phyloP scores from a whole-genome alignment of 2,797 vertebrate genomes.

The Pelodytes ibericus region DNA sequence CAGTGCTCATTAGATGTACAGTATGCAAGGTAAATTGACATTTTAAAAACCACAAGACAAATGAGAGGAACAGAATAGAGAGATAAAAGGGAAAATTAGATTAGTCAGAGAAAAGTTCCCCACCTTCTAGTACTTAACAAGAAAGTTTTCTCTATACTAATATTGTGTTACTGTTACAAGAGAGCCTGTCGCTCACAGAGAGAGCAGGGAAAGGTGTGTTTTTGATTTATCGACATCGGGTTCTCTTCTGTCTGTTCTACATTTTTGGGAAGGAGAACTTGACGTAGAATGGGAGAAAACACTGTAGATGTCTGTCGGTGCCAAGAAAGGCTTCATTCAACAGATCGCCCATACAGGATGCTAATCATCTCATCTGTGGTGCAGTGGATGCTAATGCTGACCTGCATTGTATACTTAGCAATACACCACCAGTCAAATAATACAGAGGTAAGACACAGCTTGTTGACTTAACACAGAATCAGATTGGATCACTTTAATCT shows the following conservation, averaged over 20 bases:
- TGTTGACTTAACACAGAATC: background rate
- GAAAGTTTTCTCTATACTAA: slow-evolving; percentile 37
- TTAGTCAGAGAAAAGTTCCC: slow-evolving; percentile 56
- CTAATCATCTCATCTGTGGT: slow-evolving; percentile 32
- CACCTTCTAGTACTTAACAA: slow-evolving; percentile 41
- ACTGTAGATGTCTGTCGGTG: background rate
- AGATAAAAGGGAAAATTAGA: slow-evolving; percentile 55
- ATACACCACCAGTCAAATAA: background rate
- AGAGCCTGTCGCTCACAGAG: background rate
- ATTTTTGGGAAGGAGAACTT: background rate
- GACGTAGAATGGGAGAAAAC: slow-evolving; percentile 16
- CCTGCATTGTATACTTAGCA: slow-evolving; percentile 24
- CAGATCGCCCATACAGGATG: slow-evolving; percentile 16
- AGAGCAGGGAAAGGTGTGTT: background rate
- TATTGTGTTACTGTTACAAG: slow-evolving; percentile 7
- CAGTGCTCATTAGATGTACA: background rate
- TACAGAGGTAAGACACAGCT: slow-evolving; percentile 17
- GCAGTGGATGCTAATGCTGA: slow-evolving; percentile 44
- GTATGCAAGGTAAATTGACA: slow-evolving; percentile 39
- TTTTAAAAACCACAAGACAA: slow-evolving; percentile 52
- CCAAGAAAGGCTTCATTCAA: background rate
- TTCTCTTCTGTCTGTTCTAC: background rate
- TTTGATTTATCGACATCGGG: background rate
- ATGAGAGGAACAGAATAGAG: slow-evolving; percentile 31
- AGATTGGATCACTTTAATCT: too few relatives aligned